A percentile compares a stretch with the other conserved stretches of the same genome.
phyloP scores from a whole-genome alignment of 35 echinoderm and acorn worm species.

The Lytechinus variegatus region DNA sequence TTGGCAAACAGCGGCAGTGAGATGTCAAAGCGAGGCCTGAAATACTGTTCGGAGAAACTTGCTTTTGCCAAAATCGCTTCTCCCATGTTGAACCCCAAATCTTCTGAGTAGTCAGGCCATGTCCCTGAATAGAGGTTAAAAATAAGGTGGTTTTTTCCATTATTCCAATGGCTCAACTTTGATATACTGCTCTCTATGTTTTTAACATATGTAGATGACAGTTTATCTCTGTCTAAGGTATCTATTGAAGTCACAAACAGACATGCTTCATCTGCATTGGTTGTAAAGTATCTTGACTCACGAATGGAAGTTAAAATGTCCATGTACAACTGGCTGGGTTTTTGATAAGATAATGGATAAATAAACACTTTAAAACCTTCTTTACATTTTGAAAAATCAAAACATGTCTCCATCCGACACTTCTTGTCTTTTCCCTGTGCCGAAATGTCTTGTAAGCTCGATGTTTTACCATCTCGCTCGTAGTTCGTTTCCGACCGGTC shows the following conservation, averaged over 20 bases:
- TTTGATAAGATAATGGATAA: conserved; percentile 73
- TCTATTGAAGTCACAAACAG: conserved; percentile 93
- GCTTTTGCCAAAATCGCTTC: conserved; percentile 96
- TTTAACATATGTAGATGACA: conserved; percentile 77
- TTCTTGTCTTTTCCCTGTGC: conserved; percentile 76
- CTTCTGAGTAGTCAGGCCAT: conserved; percentile 95
- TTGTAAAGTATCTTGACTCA: conserved; percentile 81
- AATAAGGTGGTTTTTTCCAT: conserved; percentile 89
- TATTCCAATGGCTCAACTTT: conserved; percentile 88
- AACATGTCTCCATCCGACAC: conserved; percentile 99
- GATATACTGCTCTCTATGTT: conserved; percentile 79
- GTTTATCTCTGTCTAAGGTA: conserved; percentile 80
- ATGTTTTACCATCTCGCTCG: conserved; percentile 56
- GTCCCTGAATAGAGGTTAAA: conserved; percentile 98
- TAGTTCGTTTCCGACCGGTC: conserved; percentile 37
- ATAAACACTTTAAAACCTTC: conserved; percentile 96
- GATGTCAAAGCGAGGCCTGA: conserved; percentile 87
- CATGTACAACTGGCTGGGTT: conserved; percentile 81
- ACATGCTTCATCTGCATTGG: conserved; percentile 86
- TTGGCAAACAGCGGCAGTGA: conserved; percentile 92
- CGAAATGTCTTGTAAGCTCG: conserved; percentile 49
- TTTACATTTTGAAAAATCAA: conserved; percentile 87
- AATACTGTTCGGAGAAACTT: conserved; percentile 86
- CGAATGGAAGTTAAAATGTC: conserved; percentile 86
- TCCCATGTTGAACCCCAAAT: conserved; percentile 85